Percentiles rank a stretch among this genome's conserved stretches.
Evolutionary conservation across 2,113 vertebrate species (phyloP).

Genomic region (Cygnus buccinator): DNA sequence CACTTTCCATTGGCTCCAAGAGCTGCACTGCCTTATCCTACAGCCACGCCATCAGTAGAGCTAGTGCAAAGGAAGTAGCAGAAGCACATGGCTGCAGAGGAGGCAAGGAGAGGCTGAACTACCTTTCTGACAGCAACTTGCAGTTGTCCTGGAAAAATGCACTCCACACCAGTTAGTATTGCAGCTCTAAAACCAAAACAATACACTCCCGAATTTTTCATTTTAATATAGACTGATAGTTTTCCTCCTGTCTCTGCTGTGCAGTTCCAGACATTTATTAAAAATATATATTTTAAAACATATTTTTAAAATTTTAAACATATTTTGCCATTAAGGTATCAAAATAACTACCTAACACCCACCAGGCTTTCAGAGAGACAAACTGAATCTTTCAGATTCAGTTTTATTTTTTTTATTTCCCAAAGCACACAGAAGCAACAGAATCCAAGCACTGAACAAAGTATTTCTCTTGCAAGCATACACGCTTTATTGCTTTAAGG

Average conservation of each 20-base stretch:
- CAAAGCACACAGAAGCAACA: not conserved
- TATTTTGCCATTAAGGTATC: not conserved
- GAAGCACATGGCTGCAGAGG: not conserved
- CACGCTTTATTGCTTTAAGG: not conserved
- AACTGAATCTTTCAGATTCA: not conserved
- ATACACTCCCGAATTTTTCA: not conserved
- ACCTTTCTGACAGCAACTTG: not conserved
- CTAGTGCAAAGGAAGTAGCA: not conserved
- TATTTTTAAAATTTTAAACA: not conserved
- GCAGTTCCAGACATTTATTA: not conserved
- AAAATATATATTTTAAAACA: too few species aligned
- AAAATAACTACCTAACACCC: not conserved
- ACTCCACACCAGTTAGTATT: not conserved
- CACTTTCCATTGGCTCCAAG: not conserved
- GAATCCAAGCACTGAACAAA: not conserved
- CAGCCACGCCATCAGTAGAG: not conserved
- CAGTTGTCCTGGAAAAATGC: not conserved
- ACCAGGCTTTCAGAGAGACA: not conserved
- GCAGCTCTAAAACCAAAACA: not conserved
- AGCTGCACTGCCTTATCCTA: not conserved
- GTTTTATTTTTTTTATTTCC: not conserved
- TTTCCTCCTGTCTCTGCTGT: not conserved
- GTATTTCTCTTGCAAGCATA: not conserved
- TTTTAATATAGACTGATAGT: not conserved
- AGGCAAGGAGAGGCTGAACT: not conserved